Evolutionary conservation across 2,888 invertebrate genomes (phyloP).

Genomic region (Pyrocoelia pectoralis): DNA sequence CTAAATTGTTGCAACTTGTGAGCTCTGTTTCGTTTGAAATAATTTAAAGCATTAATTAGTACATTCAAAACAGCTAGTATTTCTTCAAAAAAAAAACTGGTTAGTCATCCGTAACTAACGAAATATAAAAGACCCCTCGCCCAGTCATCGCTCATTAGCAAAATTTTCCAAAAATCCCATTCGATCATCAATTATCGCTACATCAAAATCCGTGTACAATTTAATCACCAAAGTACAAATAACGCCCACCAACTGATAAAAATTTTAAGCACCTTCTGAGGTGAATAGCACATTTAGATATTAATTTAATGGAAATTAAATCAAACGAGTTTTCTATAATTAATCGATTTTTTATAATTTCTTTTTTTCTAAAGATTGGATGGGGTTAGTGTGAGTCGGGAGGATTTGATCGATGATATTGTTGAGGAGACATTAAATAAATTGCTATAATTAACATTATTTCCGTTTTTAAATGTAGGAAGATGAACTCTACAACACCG

Average conservation of each 20-base stretch:
- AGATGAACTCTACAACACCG: slow-evolving; percentile 8
- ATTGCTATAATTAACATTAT: neutral
- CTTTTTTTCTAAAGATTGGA: neutral
- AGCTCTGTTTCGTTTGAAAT: too few species aligned
- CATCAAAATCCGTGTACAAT: too few species aligned
- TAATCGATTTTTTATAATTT: neutral
- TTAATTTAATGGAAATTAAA: neutral
- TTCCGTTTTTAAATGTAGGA: slow-evolving; percentile 13
- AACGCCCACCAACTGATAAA: neutral
- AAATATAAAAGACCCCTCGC: too few species aligned
- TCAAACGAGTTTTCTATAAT: neutral
- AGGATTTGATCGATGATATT: neutral
- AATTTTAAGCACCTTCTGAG: neutral
- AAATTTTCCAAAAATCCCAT: neutral
- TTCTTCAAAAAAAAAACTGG: too few species aligned
- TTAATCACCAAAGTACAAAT: neutral
- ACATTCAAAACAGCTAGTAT: too few species aligned
- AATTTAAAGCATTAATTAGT: too few species aligned
- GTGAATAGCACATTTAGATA: neutral
- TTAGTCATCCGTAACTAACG: too few species aligned
- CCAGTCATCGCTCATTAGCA: too few species aligned
- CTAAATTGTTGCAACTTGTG: too few species aligned
- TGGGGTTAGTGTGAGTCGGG: neutral
- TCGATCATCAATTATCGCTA: neutral
- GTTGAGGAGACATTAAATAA: neutral